Conservation (phyloP, 2,113 vertebrate species). For the Sigmodon hispidus region DNA sequence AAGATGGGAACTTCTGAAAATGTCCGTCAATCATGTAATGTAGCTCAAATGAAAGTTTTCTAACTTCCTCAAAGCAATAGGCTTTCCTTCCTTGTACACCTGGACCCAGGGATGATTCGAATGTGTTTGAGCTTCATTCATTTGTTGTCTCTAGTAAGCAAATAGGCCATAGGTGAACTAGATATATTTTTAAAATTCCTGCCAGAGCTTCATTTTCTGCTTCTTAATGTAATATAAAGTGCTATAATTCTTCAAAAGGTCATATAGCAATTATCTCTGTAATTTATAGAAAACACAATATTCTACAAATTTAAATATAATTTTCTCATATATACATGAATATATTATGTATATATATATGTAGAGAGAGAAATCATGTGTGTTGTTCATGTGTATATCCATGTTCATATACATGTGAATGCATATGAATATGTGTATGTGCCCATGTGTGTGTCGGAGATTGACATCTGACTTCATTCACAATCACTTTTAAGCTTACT, state of each 20-base stretch:
- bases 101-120: neutral
- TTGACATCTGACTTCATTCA: too few species aligned
- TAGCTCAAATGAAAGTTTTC: neutral
- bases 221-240: neutral
- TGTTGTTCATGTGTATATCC: neutral
- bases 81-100: neutral
- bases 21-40: too few species aligned
- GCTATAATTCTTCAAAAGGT: neutral
- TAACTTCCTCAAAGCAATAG: neutral
- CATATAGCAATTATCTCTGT: neutral
- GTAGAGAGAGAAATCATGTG: neutral
- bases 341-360: neutral
- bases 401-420: neutral
- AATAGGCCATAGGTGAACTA: neutral
- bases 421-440: neutral
- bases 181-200: neutral
- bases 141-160: neutral
- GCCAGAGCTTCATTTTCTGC: neutral
- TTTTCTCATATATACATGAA: neutral
- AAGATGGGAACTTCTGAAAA: neutral
- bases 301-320: neutral
- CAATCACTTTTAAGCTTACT: neutral
- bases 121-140: neutral
- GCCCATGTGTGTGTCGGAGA: neutral
- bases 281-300: neutral